Percentiles rank a stretch among this genome's conserved stretches.
These are phyloP conservation scores for Drosophila paramelanica DNA, from an alignment of 2,888 invertebrate species.

Conservation along the genomic window DNA sequence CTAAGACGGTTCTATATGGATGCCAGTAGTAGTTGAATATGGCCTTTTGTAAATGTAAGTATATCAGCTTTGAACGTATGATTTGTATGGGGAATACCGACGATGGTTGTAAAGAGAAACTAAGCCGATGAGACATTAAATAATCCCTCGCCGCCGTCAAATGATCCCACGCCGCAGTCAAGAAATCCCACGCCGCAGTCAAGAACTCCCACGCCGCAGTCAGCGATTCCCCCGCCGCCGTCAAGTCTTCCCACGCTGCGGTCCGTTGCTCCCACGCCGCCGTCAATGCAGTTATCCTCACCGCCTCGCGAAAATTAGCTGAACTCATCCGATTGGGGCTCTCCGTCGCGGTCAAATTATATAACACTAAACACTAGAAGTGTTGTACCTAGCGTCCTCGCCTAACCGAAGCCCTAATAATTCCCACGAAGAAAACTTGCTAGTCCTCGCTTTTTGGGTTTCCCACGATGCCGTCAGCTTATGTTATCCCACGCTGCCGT, in stretches of 20 bases:
- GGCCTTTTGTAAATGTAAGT: slow-evolving; percentile 42
- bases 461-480: slow-evolving; percentile 58
- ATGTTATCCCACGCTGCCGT: slow-evolving; percentile 42
- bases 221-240: slow-evolving; percentile 65
- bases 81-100: slow-evolving; percentile 56
- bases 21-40: slow-evolving; percentile 31
- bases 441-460: not conserved
- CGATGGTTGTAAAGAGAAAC: slow-evolving; percentile 53
- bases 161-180: slow-evolving; percentile 21
- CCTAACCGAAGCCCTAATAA: slow-evolving; percentile 71
- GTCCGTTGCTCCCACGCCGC: slow-evolving; percentile 52
- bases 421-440: slow-evolving; percentile 61
- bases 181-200: slow-evolving; percentile 17
- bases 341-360: not conserved
- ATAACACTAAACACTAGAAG: slow-evolving; percentile 11
- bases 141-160: slow-evolving; percentile 69
- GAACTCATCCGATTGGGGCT: not conserved
- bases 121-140: slow-evolving; percentile 4
- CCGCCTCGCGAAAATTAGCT: too few species aligned
- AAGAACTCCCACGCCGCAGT: slow-evolving; percentile 49
- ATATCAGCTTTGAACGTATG: slow-evolving; percentile 74
- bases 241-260: slow-evolving; percentile 35
- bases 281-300: slow-evolving; percentile 11
- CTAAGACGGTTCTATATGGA: slow-evolving; percentile 37
- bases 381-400: slow-evolving; percentile 66